Conservation (phyloP, 2,797 vertebrate species). For the Glyptemys insculpta region DNA sequence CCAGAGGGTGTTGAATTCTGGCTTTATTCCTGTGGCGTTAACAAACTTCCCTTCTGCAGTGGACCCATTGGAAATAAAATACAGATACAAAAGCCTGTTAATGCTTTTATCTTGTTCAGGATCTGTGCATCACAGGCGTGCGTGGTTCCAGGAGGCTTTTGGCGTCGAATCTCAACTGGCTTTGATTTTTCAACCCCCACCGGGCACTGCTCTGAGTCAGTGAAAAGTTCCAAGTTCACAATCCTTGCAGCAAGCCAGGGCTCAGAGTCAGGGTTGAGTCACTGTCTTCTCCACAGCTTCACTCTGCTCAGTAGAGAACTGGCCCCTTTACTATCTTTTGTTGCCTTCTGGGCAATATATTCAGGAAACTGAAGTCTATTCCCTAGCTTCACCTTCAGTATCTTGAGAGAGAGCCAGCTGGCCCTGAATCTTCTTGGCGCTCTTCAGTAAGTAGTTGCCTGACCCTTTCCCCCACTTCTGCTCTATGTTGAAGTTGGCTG, state of each 20-base stretch:
- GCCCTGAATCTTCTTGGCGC: background rate
- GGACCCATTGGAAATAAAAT: constrained; percentile 10
- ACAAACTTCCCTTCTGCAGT: constrained; percentile 3
- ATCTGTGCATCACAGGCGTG: background rate
- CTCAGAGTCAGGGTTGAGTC: background rate
- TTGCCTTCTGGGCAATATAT: background rate
- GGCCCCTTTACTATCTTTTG: background rate
- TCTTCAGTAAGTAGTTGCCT: background rate
- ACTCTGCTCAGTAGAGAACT: background rate
- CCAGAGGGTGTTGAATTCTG: constrained; percentile 35
- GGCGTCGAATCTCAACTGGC: background rate
- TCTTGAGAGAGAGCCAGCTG: background rate
- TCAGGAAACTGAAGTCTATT: background rate
- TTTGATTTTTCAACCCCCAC: constrained; percentile 1
- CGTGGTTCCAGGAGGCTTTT: too few relatives aligned
- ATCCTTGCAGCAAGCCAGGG: background rate
- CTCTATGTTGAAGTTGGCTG: background rate
- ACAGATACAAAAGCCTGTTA: background rate
- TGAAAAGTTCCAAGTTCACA: background rate
- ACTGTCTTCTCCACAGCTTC: background rate
- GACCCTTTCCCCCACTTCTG: background rate
- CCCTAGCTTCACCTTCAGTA: background rate
- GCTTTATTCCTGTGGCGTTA: constrained; percentile 24
- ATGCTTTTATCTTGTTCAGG: background rate
- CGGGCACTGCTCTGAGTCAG: background rate